Evolutionary conservation across 2,888 invertebrate genomes (phyloP), one percentile per base, ranked within the genome.

Genomic region (Parochlus steinenii): DNA sequence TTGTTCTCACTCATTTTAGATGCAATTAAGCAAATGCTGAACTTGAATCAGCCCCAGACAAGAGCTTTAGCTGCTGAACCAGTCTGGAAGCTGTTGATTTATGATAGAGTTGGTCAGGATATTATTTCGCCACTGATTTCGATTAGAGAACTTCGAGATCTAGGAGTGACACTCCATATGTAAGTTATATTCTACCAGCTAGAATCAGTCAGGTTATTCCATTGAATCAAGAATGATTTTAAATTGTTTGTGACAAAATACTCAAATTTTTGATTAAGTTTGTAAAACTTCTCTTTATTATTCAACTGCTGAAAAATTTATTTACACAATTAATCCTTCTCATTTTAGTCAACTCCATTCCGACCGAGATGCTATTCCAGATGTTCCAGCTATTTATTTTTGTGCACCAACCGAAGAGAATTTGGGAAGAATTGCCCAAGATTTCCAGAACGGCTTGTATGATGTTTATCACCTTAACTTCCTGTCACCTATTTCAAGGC

Each of bases 341-440:
- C 15, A 22, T 24, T 34, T 33, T 57, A 86, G 86, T 22, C 80
- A 83, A 56, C 61, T 89, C 34, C 87, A 87, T 60, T 82, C 85
- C 6, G 82, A 85, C 52, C 68, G 86, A 39, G 86, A 86, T 54
- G 69, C 78, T n/a, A 90, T 99, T 49, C 93, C 95, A 5, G 98
- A 99, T 64, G 97, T 97, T 3, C 97, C 98, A 31, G 95, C 93
- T 1, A 79, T 99, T 24, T 99, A 99, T 56, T 97, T 99, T 58
- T 92, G 97, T 56, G 72, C 85, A 44, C 95, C 98, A 3, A 81
- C 83, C 8, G 89, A 93, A 51, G 95, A 97, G 55, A 99, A 98
- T 60, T 68, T 99, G 26, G 83, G 81, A 30, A 70, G 93, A 44
- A 92, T 98, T 43, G 79, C 83, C 42, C 86, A 90, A 60, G 90